Percentiles rank a stretch among this genome's conserved stretches.
Evolutionary conservation across 2,797 vertebrate species (phyloP).

Genomic region (Spea hammondii): DNA sequence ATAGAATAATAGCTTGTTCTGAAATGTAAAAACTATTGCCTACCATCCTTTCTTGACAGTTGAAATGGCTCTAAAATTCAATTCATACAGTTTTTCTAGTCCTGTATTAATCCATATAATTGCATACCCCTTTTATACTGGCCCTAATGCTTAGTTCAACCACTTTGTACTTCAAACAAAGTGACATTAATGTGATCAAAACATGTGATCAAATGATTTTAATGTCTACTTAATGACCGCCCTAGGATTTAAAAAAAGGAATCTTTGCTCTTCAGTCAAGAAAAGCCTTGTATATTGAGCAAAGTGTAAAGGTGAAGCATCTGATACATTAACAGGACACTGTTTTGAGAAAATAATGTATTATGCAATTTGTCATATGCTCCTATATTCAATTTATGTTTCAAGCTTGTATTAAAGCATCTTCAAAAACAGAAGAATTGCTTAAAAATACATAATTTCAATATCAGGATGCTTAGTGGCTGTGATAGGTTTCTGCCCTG

Average conservation of each 20-base stretch:
- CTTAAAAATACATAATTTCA: neutral
- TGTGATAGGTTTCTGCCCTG: neutral
- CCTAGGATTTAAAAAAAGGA: constrained; percentile 7
- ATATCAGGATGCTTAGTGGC: neutral
- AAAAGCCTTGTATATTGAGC: neutral
- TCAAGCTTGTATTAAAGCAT: neutral
- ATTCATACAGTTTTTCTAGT: too few species aligned
- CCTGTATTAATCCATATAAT: too few species aligned
- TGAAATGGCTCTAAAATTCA: too few species aligned
- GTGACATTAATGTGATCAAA: constrained; percentile 36
- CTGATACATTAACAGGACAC: neutral
- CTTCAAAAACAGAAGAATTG: too few species aligned
- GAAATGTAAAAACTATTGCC: too few species aligned
- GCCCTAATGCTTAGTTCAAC: neutral
- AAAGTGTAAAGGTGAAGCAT: constrained; percentile 10
- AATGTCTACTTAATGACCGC: constrained; percentile 35
- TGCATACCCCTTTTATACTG: neutral
- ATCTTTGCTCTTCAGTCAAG: constrained; percentile 24
- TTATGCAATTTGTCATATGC: neutral
- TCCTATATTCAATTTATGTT: neutral
- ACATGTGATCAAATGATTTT: constrained; percentile 31
- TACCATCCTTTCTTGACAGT: too few species aligned
- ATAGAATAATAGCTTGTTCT: too few species aligned
- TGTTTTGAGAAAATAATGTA: neutral
- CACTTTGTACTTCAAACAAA: constrained; percentile 23